Percentiles rank a stretch among this genome's conserved stretches.
Conservation (phyloP, 2,113 vertebrate genomes). For the Cettia cetti region DNA sequence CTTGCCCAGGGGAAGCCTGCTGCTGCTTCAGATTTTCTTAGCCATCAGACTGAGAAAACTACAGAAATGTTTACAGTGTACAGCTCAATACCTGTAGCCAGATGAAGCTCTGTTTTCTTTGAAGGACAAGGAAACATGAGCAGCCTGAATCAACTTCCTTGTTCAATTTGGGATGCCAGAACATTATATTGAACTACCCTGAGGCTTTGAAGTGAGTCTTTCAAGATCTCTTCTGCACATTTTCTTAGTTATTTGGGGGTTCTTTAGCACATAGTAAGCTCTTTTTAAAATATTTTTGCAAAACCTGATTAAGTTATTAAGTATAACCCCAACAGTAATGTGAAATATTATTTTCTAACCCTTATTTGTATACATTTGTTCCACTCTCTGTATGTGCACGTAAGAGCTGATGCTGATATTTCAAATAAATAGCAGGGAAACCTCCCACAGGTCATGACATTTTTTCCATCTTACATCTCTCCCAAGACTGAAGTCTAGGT, state of each 20-base stretch:
- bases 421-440: not conserved
- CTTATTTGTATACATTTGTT: not conserved
- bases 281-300: not conserved
- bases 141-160: not conserved
- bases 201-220: not conserved
- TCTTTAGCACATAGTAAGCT: not conserved
- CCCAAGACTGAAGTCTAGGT: not conserved
- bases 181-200: not conserved
- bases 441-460: not conserved
- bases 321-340: not conserved
- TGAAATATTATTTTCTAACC: not conserved
- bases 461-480: not conserved
- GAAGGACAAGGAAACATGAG: not conserved
- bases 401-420: not conserved
- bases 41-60: not conserved
- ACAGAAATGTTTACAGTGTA: not conserved
- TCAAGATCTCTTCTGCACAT: not conserved
- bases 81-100: not conserved
- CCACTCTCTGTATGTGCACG: fast-evolving
- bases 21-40: not conserved
- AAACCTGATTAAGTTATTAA: not conserved
- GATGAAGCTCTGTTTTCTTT: not conserved
- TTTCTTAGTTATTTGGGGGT: not conserved
- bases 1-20: not conserved
- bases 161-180: not conserved